Conservation (phyloP, 1,140 invertebrate genomes). For the Scaptomyza montana region DNA sequence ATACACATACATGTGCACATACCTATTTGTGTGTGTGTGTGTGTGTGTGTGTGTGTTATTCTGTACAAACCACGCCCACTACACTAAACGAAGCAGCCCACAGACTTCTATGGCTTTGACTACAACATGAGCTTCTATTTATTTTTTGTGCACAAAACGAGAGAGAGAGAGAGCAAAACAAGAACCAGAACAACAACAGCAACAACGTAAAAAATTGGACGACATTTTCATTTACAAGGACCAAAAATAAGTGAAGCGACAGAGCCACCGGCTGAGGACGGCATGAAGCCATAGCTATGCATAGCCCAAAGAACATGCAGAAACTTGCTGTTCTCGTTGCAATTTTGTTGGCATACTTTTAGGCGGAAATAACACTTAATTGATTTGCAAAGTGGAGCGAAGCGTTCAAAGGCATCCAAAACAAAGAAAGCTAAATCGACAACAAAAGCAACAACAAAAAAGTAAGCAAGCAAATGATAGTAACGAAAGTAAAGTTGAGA, state of each 20-base stretch:
- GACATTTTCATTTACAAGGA: conserved; percentile 65
- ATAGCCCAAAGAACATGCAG: conserved; percentile 31
- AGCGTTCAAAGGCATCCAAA: conserved; percentile 41
- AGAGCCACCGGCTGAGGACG: neutral
- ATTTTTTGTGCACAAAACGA: neutral
- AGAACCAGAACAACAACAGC: neutral
- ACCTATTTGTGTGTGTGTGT: neutral
- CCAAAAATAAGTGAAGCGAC: conserved; percentile 48
- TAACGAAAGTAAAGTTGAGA: conserved; percentile 7
- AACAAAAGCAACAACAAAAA: conserved; percentile 8
- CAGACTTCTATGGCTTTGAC: conserved; percentile 19
- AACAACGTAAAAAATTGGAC: neutral
- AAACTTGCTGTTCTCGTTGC: conserved; percentile 16
- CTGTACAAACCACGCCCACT: conserved; percentile 7
- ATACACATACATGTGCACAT: neutral
- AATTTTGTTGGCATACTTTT: conserved; percentile 46
- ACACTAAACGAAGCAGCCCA: conserved; percentile 2
- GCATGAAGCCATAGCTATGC: conserved; percentile 1
- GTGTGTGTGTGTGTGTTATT: too few species aligned
- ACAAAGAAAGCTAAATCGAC: conserved; percentile 14
- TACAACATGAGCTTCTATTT: conserved; percentile 8
- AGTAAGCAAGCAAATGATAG: conserved; percentile 12
- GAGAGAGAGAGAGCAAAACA: neutral
- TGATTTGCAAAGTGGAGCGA: conserved; percentile 73
- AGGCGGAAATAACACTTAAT: conserved; percentile 72